These are phyloP conservation scores for Tetramorium parvispinum DNA, from an alignment of 1,140 invertebrate species.

Conservation along the genomic window DNA sequence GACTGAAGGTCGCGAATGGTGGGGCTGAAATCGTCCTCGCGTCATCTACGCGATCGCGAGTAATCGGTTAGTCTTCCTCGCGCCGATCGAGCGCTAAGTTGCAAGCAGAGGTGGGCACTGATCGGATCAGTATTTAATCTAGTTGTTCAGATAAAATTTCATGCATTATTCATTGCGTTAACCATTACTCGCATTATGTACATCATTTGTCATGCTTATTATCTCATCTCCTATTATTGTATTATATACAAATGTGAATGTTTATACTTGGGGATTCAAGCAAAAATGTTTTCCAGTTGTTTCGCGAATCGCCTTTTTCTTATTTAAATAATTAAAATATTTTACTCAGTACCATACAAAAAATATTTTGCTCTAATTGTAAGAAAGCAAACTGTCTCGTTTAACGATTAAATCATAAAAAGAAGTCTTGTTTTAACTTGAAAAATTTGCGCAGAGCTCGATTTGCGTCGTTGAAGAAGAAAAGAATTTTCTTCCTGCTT, in stretches of 20 bases:
- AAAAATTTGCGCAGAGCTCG: not conserved
- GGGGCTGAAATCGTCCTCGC: conserved; percentile 50
- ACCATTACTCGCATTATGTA: not conserved
- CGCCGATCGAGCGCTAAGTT: conserved; percentile 15
- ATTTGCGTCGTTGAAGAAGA: not conserved
- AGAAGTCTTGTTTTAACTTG: not conserved
- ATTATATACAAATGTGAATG: not conserved
- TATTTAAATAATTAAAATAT: not conserved
- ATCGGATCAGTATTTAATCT: not conserved
- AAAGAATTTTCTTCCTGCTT: not conserved
- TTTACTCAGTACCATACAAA: no score
- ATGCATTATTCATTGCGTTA: not conserved
- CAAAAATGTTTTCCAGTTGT: not conserved
- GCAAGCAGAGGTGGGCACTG: not conserved
- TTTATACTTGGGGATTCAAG: not conserved
- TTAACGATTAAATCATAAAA: not conserved
- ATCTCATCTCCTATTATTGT: not conserved
- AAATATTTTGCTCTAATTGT: not conserved
- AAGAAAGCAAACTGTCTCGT: not conserved
- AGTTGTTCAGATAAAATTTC: not conserved
- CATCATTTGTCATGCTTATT: not conserved
- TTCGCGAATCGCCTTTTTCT: not conserved
- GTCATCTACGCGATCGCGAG: conserved; percentile 36
- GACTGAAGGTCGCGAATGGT: conserved; percentile 44
- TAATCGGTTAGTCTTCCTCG: conserved; percentile 47